A percentile compares a stretch with the other conserved stretches of the same genome.
Conservation (phyloP, 92 coral and sea anemone species). For the Porites divaricata region DNA sequence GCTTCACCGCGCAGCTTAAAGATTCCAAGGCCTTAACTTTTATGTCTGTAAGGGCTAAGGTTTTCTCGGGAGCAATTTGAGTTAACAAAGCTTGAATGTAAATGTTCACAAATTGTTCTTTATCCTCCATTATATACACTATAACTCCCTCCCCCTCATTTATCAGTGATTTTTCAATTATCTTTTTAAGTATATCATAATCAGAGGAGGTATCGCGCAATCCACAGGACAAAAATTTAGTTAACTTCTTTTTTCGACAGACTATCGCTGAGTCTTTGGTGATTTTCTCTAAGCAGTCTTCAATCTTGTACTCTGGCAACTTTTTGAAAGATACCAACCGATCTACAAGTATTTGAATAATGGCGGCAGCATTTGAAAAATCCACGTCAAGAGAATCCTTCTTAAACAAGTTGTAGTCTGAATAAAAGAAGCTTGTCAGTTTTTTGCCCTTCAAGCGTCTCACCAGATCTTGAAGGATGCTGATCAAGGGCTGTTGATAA, state of each 20-base stretch:
- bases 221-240: not conserved
- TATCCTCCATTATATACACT: not conserved
- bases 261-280: not conserved
- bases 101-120: not conserved
- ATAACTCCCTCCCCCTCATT: not conserved
- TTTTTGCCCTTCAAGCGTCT: not conserved
- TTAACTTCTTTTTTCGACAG: slow-evolving; percentile 6
- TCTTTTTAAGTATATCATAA: not conserved
- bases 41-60: not conserved
- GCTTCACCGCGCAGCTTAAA: not conserved
- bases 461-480: not conserved
- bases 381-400: not conserved
- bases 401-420: slow-evolving; percentile 2
- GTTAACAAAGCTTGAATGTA: slow-evolving; percentile 21
- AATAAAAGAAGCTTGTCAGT: not conserved
- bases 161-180: slow-evolving; percentile 7
- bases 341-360: slow-evolving; percentile 2
- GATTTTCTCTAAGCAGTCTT: not conserved
- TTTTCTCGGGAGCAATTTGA: slow-evolving; percentile 16
- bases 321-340: not conserved
- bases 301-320: not conserved
- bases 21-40: not conserved
- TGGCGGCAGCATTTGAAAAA: slow-evolving; percentile 2
- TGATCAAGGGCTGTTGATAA: slow-evolving; percentile 10
- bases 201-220: not conserved